Evolutionary conservation across 2,888 invertebrate species (phyloP).

Genomic region (Leptopilina syphax): DNA sequence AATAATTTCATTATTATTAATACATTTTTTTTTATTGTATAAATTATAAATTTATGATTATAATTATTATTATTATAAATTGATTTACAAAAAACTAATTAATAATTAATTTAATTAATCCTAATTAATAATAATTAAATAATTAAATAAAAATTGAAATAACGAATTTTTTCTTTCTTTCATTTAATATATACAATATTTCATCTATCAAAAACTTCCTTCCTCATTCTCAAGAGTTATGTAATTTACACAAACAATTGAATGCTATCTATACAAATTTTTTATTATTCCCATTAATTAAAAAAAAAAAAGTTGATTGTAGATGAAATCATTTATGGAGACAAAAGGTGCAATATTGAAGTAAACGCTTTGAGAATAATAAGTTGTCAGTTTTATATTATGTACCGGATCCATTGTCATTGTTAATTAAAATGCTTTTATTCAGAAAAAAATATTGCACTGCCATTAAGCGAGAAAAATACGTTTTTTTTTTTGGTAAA

Average conservation of each 20-base stretch:
- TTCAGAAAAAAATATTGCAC: constrained; percentile 7
- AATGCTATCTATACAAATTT: not conserved
- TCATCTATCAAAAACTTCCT: not conserved
- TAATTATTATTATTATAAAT: too few relatives aligned
- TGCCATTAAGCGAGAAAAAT: not conserved
- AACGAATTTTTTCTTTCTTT: too few relatives aligned
- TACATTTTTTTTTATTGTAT: too few relatives aligned
- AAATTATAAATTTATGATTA: too few relatives aligned
- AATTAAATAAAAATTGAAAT: too few relatives aligned
- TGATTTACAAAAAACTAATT: too few relatives aligned
- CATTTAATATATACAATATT: not conserved
- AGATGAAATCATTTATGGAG: constrained; percentile 34
- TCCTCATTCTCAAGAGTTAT: not conserved
- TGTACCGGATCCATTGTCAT: not conserved
- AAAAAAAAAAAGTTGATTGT: constrained; percentile 12
- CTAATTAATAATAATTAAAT: too few relatives aligned
- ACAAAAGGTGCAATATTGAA: constrained; percentile 40
- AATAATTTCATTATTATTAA: too few relatives aligned
- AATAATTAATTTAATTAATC: too few relatives aligned
- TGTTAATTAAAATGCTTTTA: not conserved
- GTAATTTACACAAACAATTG: not conserved
- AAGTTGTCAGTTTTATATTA: constrained; percentile 14
- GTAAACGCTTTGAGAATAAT: constrained; percentile 30
- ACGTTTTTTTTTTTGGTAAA: not conserved
- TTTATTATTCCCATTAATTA: constrained; percentile 2